Evolutionary conservation across 1,140 invertebrate species (phyloP).

Genomic region (Drosophila serrata): DNA sequence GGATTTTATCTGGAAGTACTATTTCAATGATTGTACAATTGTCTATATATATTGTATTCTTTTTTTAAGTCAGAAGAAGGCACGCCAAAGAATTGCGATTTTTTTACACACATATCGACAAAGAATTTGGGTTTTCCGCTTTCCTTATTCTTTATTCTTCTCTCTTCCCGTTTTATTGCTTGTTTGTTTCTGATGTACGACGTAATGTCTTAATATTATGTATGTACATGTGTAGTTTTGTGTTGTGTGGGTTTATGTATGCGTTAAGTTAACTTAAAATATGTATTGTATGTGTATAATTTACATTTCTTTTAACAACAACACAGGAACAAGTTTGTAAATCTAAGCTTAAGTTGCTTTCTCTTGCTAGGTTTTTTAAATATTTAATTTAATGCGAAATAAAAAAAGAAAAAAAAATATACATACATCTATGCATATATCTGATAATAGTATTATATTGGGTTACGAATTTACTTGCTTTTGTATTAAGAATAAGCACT

Average conservation of each 20-base stretch:
- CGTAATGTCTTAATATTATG: constrained; percentile 23
- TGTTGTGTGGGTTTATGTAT: constrained; percentile 30
- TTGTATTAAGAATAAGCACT: constrained; percentile 30
- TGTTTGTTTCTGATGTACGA: constrained; percentile 16
- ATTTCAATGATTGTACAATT: constrained; percentile 54
- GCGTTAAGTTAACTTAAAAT: constrained; percentile 47
- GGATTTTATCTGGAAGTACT: constrained; percentile 35
- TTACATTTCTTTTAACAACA: constrained; percentile 70
- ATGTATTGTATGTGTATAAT: constrained; percentile 26
- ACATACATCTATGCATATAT: constrained; percentile 22
- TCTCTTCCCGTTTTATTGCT: constrained; percentile 37
- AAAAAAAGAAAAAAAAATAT: constrained; percentile 31
- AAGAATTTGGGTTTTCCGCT: constrained; percentile 24
- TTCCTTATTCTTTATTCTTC: neutral
- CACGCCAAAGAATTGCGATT: constrained; percentile 39
- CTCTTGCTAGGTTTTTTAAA: constrained; percentile 3
- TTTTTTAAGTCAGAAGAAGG: constrained; percentile 25
- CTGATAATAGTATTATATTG: neutral
- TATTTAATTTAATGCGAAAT: constrained; percentile 30
- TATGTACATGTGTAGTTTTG: constrained; percentile 17
- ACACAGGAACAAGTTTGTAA: constrained; percentile 81
- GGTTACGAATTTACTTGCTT: constrained; percentile 13
- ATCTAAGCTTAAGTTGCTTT: constrained; percentile 47
- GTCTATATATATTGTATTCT: constrained; percentile 36
- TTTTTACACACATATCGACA: constrained; percentile 16